Conservation (phyloP, 2,888 invertebrate species). For the Andrena praecox region DNA sequence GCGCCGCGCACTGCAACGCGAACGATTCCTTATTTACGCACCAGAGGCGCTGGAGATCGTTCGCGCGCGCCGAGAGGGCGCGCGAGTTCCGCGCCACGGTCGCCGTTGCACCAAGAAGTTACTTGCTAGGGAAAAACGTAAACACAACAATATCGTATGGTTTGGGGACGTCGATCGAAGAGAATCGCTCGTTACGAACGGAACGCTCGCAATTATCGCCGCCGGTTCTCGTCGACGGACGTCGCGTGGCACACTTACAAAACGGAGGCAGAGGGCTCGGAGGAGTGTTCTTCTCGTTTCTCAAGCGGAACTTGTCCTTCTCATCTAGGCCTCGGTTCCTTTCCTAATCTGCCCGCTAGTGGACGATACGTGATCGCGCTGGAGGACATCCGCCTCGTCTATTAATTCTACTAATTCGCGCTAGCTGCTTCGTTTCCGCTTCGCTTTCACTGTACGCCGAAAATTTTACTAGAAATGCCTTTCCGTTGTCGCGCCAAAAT, state of each 20-base stretch:
- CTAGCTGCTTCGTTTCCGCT: background rate
- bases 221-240: slow-evolving; percentile 66
- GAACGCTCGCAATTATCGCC: background rate
- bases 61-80: background rate
- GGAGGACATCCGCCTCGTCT: slow-evolving; percentile 48
- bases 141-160: slow-evolving; percentile 80
- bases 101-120: slow-evolving; percentile 65
- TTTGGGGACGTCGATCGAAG: slow-evolving; percentile 70
- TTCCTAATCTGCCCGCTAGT: slow-evolving; percentile 43
- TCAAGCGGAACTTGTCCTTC: slow-evolving; percentile 59
- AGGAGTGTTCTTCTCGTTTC: slow-evolving; percentile 45
- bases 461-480: too few species aligned
- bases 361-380: slow-evolving; percentile 57
- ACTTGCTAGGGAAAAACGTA: slow-evolving; percentile 79
- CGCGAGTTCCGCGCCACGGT: background rate
- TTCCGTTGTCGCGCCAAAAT: slow-evolving; percentile 8
- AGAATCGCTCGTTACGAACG: slow-evolving; percentile 37
- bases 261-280: slow-evolving; percentile 79
- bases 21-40: background rate
- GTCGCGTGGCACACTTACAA: slow-evolving; percentile 69
- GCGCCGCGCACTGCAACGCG: background rate
- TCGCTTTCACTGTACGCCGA: background rate
- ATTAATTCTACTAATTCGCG: slow-evolving; percentile 37
- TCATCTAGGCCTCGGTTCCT: slow-evolving; percentile 66
- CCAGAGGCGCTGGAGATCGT: background rate